A percentile compares a stretch with the other conserved stretches of the same genome.
These are phyloP conservation scores for rat (Rattus norvegicus) DNA, from an alignment of 2,113 vertebrate genomes.

Conservation along the genomic window DNA sequence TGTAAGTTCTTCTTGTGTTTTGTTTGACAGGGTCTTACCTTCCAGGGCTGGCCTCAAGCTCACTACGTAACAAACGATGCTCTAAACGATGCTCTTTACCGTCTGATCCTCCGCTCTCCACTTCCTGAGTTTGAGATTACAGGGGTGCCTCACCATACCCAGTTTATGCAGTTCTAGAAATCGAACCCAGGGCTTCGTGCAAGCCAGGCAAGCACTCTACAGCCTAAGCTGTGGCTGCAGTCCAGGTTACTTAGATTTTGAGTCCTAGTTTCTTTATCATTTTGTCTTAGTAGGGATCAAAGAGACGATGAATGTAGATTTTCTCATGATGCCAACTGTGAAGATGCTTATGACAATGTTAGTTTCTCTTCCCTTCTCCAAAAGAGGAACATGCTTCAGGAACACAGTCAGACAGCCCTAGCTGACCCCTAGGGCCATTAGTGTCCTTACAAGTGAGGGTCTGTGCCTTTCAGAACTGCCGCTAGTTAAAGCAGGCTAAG, in stretches of 20 bases:
- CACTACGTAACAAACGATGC: background rate
- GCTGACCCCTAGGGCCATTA: background rate
- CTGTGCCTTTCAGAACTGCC: background rate
- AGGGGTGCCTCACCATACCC: background rate
- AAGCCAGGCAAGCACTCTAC: background rate
- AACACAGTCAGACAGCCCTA: background rate
- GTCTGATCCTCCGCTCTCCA: too few relatives aligned
- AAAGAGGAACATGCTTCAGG: slow-evolving; percentile 53
- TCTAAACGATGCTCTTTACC: background rate
- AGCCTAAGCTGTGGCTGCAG: background rate
- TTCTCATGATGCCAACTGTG: background rate
- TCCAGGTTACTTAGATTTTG: background rate
- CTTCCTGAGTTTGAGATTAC: background rate
- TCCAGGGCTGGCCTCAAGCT: background rate
- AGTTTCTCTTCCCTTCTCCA: slow-evolving; percentile 65
- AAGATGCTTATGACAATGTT: slow-evolving; percentile 51
- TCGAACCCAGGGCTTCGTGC: background rate
- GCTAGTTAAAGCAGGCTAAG: slow-evolving; percentile 10
- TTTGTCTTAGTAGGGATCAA: slow-evolving; percentile 28
- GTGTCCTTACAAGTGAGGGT: background rate
- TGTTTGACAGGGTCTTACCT: background rate
- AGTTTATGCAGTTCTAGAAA: background rate
- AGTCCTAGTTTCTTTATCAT: slow-evolving; percentile 29
- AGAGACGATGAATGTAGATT: background rate
- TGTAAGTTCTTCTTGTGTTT: background rate